A percentile compares a stretch with the other conserved stretches of the same genome.
These are phyloP conservation scores for Otus sunia DNA, from an alignment of 2,113 vertebrate genomes.

Conservation along the genomic window DNA sequence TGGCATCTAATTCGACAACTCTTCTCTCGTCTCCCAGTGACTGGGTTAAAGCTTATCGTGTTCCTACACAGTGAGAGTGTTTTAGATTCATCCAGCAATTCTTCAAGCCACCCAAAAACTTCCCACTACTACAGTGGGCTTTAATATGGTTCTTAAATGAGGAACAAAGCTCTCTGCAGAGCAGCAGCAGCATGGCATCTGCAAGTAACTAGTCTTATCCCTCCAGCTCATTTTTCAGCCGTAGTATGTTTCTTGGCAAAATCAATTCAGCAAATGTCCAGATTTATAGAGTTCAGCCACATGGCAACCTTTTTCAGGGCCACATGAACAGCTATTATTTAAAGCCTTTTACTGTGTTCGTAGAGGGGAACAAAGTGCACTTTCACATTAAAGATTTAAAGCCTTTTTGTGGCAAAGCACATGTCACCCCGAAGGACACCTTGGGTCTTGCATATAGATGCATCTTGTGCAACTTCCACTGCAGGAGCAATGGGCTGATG, in stretches of 20 bases:
- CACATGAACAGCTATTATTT: slow-evolving; percentile 59
- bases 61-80: not conserved
- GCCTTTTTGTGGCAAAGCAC: slow-evolving; percentile 43
- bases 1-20: not conserved
- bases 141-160: not conserved
- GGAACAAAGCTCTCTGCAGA: not conserved
- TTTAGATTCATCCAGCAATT: not conserved
- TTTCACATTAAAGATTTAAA: slow-evolving; percentile 65
- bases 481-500: not conserved
- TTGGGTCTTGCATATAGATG: slow-evolving; percentile 52
- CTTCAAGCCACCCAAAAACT: not conserved
- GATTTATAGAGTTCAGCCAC: slow-evolving; percentile 68
- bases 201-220: slow-evolving; percentile 17
- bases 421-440: slow-evolving; percentile 61
- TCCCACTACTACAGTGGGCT: not conserved
- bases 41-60: not conserved
- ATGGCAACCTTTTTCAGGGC: slow-evolving; percentile 63
- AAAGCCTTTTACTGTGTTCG: slow-evolving; percentile 60
- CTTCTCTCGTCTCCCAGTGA: not conserved
- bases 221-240: slow-evolving; percentile 48
- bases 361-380: slow-evolving; percentile 47
- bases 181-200: not conserved
- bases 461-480: slow-evolving; percentile 2
- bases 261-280: slow-evolving; percentile 63
- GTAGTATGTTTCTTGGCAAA: slow-evolving; percentile 55